Evolutionary conservation across 1,140 invertebrate species (phyloP).

Genomic region (Batillaria attramentaria): DNA sequence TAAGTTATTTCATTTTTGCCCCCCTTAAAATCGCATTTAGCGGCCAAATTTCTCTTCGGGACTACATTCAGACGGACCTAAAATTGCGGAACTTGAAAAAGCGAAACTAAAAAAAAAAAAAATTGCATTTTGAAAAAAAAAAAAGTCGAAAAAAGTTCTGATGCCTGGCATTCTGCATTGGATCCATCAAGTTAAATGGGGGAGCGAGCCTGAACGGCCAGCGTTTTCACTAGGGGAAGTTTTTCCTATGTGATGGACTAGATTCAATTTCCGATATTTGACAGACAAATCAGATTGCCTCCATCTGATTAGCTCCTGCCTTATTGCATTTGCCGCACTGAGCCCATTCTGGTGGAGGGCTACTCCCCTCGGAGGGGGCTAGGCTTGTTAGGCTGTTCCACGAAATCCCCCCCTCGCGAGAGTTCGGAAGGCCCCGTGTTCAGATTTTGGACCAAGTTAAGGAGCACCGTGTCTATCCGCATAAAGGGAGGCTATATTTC

Average conservation of each 20-base stretch:
- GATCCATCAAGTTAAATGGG: conserved; percentile 1
- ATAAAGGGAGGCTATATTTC: background rate
- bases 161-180: background rate
- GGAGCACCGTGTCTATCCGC: too few species aligned
- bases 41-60: background rate
- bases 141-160: background rate
- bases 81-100: conserved; percentile 6
- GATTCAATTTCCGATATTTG: conserved; percentile 36
- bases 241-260: background rate
- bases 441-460: background rate
- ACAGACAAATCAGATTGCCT: conserved; percentile 30
- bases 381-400: background rate
- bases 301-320: conserved; percentile 29
- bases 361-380: background rate
- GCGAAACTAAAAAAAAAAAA: background rate
- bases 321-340: conserved; percentile 30
- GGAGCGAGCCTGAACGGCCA: background rate
- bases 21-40: background rate
- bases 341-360: conserved; percentile 4
- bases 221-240: background rate
- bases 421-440: background rate
- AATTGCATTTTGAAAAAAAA: background rate
- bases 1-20: background rate
- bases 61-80: background rate
- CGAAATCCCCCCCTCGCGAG: background rate